Percentiles rank a stretch among this genome's conserved stretches.
These are phyloP conservation scores for Aproaerema taeniolella DNA, from an alignment of 2,888 invertebrate species.

Conservation along the genomic window DNA sequence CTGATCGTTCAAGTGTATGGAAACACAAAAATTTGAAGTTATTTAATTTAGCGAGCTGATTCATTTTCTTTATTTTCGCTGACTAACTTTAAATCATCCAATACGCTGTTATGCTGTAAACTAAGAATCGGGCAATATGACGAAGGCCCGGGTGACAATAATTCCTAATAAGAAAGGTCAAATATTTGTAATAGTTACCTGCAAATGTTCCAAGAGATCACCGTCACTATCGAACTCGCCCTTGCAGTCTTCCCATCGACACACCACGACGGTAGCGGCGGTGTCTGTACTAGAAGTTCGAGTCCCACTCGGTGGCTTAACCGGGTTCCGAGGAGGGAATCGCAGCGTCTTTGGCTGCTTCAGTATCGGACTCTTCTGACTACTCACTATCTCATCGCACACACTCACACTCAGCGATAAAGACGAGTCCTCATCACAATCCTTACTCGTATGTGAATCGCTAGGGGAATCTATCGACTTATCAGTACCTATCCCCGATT, in stretches of 20 bases:
- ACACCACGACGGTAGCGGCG: slow-evolving; percentile 75
- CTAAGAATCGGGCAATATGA: too few relatives aligned
- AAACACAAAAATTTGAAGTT: too few relatives aligned
- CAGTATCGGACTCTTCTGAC: slow-evolving; percentile 84
- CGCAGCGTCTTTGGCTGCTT: slow-evolving; percentile 89
- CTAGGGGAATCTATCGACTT: slow-evolving; percentile 71
- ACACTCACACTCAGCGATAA: slow-evolving; percentile 63
- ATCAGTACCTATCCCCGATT: slow-evolving; percentile 68
- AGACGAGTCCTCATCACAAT: slow-evolving; percentile 68
- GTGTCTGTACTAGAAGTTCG: slow-evolving; percentile 62
- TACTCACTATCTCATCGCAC: slow-evolving; percentile 49
- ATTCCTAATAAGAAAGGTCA: too few relatives aligned
- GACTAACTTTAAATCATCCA: too few relatives aligned
- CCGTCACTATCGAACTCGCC: slow-evolving; percentile 87
- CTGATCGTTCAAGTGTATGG: too few relatives aligned
- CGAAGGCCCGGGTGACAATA: too few relatives aligned
- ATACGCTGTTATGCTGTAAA: too few relatives aligned
- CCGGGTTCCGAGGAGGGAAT: slow-evolving; percentile 81
- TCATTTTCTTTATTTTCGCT: too few relatives aligned
- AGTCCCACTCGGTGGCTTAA: slow-evolving; percentile 47
- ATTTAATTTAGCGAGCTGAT: too few relatives aligned
- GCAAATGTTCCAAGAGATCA: slow-evolving; percentile 91
- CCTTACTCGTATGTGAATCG: slow-evolving; percentile 66
- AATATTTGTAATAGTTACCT: too few relatives aligned
- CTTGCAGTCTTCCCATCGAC: slow-evolving; percentile 90